Percentiles rank a stretch among this genome's conserved stretches.
Evolutionary conservation across 2,888 invertebrate species (phyloP).

Genomic region (Drosophila parthenogenetica): DNA sequence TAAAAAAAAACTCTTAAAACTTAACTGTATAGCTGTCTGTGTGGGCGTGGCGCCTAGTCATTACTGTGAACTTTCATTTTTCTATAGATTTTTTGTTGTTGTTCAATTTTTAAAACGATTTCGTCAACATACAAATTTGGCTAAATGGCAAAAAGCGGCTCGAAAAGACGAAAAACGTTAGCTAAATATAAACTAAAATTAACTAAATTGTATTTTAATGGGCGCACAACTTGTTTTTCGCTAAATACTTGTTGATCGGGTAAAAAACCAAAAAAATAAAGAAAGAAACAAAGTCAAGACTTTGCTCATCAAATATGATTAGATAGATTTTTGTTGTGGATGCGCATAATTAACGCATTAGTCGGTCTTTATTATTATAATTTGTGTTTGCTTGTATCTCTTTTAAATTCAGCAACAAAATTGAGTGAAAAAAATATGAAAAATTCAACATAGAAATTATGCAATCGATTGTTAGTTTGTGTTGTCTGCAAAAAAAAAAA

Average conservation of each 20-base stretch:
- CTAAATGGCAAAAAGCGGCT: conserved; percentile 31
- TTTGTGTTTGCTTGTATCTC: conserved; percentile 39
- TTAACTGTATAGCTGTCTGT: neutral
- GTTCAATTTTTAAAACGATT: conserved; percentile 17
- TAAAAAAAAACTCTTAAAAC: neutral
- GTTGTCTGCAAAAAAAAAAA: conserved; percentile 7
- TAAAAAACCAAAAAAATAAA: neutral
- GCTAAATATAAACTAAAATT: conserved; percentile 55
- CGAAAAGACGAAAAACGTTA: conserved; percentile 1
- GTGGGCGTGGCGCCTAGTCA: conserved; percentile 44
- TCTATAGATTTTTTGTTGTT: neutral
- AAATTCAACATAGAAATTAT: conserved; percentile 29
- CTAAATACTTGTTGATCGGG: conserved; percentile 30
- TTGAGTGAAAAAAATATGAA: neutral
- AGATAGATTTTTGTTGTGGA: conserved; percentile 42
- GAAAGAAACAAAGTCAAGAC: conserved; percentile 1
- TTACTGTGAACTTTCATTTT: conserved; percentile 49
- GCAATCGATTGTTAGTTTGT: conserved; percentile 39
- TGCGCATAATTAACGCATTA: conserved; percentile 75
- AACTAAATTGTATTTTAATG: conserved; percentile 70
- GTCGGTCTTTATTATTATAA: conserved; percentile 70
- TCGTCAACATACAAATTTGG: conserved; percentile 27
- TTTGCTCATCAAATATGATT: conserved; percentile 44
- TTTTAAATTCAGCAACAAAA: neutral
- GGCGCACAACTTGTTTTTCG: conserved; percentile 36